Evolutionary conservation across 2,888 invertebrate species (phyloP), one percentile per base, ranked within the genome.

Genomic region (Cistogaster globosa): DNA sequence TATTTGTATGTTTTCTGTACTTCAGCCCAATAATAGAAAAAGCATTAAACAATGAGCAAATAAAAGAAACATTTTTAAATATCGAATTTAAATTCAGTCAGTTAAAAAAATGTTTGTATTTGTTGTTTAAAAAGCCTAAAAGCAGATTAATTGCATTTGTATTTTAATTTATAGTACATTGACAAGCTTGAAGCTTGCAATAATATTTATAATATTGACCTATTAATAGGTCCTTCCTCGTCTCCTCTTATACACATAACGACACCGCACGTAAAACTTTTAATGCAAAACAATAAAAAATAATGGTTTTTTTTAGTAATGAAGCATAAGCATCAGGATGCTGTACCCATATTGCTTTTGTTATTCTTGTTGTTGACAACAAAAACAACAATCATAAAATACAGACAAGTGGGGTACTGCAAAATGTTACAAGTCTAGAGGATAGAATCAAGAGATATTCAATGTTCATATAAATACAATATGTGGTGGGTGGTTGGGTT

Each of bases 151-250:
- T n/a, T n/a, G n/a, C n/a, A n/a, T n/a, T n/a, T n/a, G n/a, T n/a
- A n/a, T n/a, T n/a, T n/a, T n/a, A n/a, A n/a, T n/a, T n/a, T n/a
- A n/a, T n/a, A n/a, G n/a, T n/a, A 32, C 8, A 7, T 32, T 32
- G 32, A 32, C 32, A 32, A 8, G 8, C 32, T 32, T 32, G 6
- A 32, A 12, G 42, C 42, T 55, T 32, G n/a, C 12, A 60, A 9
- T 55, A 58, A 42, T 51, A 14, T 32, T 53, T 72, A 60, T 48
- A 45, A 38, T 72, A 68, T 69, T 86, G 86, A 77, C 84, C 84
- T 62, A 77, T 67, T 68, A 81, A 81, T 68, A 58, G 22, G 45
- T 22, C 16, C 1, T 62, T 32, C 2, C 0, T 26, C 26, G 26
- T 53, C 55, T 58, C 32, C 16, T 14, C 60, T n/a, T 32, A 32